phyloP scores from a whole-genome alignment of 1,140 invertebrate species.

The Bombus waltoni region DNA sequence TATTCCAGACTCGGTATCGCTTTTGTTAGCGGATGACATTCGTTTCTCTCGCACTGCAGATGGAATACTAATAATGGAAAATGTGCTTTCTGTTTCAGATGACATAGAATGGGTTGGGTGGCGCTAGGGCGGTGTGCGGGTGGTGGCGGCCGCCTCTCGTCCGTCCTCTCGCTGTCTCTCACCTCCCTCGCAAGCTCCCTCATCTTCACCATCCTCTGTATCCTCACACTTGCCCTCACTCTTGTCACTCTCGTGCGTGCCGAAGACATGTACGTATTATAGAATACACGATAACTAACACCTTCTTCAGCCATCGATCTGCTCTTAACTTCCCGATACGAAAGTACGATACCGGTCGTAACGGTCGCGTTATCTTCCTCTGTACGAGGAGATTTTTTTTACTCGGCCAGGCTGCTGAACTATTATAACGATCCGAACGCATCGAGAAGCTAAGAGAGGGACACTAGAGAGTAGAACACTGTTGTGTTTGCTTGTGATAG shows the following conservation, averaged over 20 bases:
- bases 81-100: slow-evolving; percentile 79
- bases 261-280: slow-evolving; percentile 81
- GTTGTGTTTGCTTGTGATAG: slow-evolving; percentile 50
- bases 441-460: slow-evolving; percentile 29
- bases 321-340: slow-evolving; percentile 53
- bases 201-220: slow-evolving; percentile 76
- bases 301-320: not conserved
- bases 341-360: too few species aligned
- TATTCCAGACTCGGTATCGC: not conserved
- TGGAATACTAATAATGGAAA: slow-evolving; percentile 31
- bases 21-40: slow-evolving; percentile 3
- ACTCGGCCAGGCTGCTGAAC: not conserved
- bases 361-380: too few species aligned
- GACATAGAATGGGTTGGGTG: slow-evolving; percentile 83
- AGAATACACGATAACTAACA: slow-evolving; percentile 6
- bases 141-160: slow-evolving; percentile 81
- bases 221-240: slow-evolving; percentile 78
- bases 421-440: too few species aligned
- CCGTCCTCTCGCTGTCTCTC: slow-evolving; percentile 82
- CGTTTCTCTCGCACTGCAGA: not conserved
- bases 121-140: slow-evolving; percentile 81
- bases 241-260: slow-evolving; percentile 78
- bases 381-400: not conserved
- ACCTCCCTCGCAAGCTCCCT: slow-evolving; percentile 80
- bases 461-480: slow-evolving; percentile 6